These are phyloP conservation scores for Psilopogon haemacephalus DNA, from an alignment of 2,113 vertebrate genomes.

Conservation along the genomic window DNA sequence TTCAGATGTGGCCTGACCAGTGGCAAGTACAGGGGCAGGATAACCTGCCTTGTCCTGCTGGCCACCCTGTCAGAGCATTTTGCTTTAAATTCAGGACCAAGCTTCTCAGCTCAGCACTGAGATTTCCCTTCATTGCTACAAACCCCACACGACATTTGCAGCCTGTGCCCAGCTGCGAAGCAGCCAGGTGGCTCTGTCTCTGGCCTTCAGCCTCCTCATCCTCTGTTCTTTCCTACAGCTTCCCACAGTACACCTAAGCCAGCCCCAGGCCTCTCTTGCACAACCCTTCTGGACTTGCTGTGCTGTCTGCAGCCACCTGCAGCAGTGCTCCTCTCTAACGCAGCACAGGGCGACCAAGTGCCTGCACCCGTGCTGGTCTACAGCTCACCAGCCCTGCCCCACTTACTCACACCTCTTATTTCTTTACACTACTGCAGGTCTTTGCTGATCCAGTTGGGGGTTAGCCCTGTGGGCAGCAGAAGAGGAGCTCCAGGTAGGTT, in stretches of 20 bases:
- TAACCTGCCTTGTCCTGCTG: too few relatives aligned
- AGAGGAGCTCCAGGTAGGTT: not conserved
- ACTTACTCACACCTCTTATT: not conserved
- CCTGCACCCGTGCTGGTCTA: too few relatives aligned
- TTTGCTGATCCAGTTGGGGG: not conserved
- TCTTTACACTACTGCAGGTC: not conserved
- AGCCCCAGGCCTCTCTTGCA: not conserved
- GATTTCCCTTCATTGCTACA: not conserved
- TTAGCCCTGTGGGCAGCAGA: not conserved
- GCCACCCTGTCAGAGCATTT: not conserved
- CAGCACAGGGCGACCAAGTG: too few relatives aligned
- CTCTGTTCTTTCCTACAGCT: not conserved
- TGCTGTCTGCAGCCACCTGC: not conserved
- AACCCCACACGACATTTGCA: not conserved
- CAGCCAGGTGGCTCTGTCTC: not conserved
- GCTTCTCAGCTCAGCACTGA: not conserved
- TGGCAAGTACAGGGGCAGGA: too few relatives aligned
- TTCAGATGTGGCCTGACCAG: too few relatives aligned
- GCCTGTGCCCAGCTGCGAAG: not conserved
- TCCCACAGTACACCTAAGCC: not conserved
- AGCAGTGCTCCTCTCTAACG: not conserved
- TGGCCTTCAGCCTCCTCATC: not conserved
- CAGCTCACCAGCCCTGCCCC: too few relatives aligned
- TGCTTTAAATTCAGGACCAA: not conserved
- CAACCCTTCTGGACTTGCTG: not conserved